phyloP scores from a whole-genome alignment of 92 coral and sea anemone species.

The Umimayanthus kanabou region DNA sequence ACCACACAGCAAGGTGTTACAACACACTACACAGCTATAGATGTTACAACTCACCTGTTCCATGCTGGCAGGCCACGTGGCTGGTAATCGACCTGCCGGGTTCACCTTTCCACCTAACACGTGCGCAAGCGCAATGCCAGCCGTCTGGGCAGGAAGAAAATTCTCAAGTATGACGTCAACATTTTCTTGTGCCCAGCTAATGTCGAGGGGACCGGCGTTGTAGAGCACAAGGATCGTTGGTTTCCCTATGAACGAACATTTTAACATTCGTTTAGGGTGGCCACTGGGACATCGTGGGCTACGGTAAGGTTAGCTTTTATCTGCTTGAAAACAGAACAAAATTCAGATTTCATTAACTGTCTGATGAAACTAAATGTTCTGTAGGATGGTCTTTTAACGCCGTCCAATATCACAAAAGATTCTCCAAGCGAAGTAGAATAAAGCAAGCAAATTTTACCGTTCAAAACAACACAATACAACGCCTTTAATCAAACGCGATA shows the following conservation, averaged over 20 bases:
- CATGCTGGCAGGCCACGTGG: constrained; percentile 55
- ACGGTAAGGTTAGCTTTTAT: no score
- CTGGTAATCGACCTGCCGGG: constrained; percentile 58
- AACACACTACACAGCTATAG: no score
- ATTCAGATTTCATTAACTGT: no score
- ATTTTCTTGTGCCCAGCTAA: constrained; percentile 55
- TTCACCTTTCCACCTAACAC: constrained; percentile 43
- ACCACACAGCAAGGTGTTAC: no score
- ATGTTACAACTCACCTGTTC: constrained; percentile 45
- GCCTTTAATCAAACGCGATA: no score
- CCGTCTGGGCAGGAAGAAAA: constrained; percentile 54
- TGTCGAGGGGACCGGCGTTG: constrained; percentile 61
- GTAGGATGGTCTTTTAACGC: not conserved
- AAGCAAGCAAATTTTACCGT: no score
- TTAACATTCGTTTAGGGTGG: not conserved
- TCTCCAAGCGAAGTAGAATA: no score
- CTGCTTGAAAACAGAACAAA: not conserved
- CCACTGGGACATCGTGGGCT: not conserved
- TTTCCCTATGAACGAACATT: constrained; percentile 15
- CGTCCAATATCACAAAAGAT: not conserved
- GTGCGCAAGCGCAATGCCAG: constrained; percentile 50
- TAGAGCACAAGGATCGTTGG: constrained; percentile 55
- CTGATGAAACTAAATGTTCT: not conserved
- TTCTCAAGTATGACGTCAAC: constrained; percentile 46
- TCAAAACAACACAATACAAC: no score